Base-by-base conservation (phyloP, 2,888 invertebrate genomes). In the Brenthis daphne region DNA sequence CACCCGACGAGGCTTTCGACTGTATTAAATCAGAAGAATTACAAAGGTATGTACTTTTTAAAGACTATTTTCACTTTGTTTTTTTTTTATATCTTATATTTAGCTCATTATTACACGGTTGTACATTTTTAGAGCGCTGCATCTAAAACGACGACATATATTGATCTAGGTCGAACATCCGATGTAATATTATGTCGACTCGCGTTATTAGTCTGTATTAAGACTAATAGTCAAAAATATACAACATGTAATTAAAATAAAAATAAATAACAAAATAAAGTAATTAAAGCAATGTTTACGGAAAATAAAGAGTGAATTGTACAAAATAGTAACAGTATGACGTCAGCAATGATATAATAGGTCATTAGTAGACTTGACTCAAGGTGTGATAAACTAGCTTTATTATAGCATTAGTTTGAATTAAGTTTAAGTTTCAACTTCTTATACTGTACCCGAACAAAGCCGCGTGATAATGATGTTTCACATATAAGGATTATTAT, bases 11-110 rank as follows among this genome's bases (percentile, higher is more conserved):
- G 82, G 85, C 80, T 81, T 79, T 84, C 89, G 85, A 77, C 94
- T 92, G 76, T 95, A 93, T 92, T 98, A 77, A 96, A 98, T 84
- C 96, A 96, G 84, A 95, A 95, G 87, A 98, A 98, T 85, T 97
- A 96, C 86, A 95, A 96, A 86, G 98, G 98, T 98, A 84, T 95
- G 95, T 93, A 54, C 20, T 57, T 65, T 50, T 50, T 53, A 48
- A 24, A 8, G 6, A 14, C 16, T 8, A n/a, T 16, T 8, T 16
- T 53, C 4, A 29, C 29, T 29, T 29, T 29, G 29, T 29, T 29
- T 29, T 29, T 29, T 29, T 29, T 29, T 29, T 4, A 29, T 29
- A 29, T 4, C 29, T 4, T 29, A 29, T 29, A 29, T 29, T 29
- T 29, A 29, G 29, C 4, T 29, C 29, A 29, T 4, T 29, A 29